A percentile compares a stretch with the other conserved stretches of the same genome.
phyloP scores from a whole-genome alignment of 2,797 vertebrate genomes.

The Sebastes wilsoni region DNA sequence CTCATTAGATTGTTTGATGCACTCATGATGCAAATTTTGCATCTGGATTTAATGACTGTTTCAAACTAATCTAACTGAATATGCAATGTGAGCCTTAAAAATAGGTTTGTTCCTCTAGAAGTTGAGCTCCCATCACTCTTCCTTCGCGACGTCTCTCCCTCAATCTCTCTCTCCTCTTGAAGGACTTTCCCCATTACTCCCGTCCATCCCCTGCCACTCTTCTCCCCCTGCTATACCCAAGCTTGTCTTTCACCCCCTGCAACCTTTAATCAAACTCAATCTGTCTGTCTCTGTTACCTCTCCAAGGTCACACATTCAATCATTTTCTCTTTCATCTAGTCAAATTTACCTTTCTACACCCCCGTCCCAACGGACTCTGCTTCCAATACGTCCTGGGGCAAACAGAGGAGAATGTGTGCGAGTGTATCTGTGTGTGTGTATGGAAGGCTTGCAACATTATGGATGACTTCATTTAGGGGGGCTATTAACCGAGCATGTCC shows the following conservation, averaged over 20 bases:
- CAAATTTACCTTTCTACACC: conserved; percentile 55
- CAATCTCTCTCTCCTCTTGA: background rate
- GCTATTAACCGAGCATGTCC: conserved; percentile 79
- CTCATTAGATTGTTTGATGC: conserved; percentile 55
- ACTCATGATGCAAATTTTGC: conserved; percentile 54
- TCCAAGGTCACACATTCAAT: conserved; percentile 68
- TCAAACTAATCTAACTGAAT: conserved; percentile 44
- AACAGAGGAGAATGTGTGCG: conserved; percentile 39
- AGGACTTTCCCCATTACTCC: conserved; percentile 16
- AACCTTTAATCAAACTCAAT: conserved; percentile 68
- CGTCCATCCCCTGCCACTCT: conserved; percentile 19
- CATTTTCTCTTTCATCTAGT: conserved; percentile 54
- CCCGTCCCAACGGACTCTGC: conserved; percentile 41
- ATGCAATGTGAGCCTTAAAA: conserved; percentile 15
- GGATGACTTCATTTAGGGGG: conserved; percentile 78
- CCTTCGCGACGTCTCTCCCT: background rate
- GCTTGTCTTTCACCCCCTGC: conserved; percentile 29
- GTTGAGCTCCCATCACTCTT: background rate
- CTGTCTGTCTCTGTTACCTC: conserved; percentile 30
- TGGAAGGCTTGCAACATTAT: conserved; percentile 66
- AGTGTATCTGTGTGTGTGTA: conserved; percentile 11
- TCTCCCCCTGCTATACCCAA: background rate
- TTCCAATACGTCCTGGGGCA: conserved; percentile 54
- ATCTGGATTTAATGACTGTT: conserved; percentile 41
- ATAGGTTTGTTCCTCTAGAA: conserved; percentile 5